A percentile compares a stretch with the other conserved stretches of the same genome.
Conservation (phyloP, 2,797 vertebrate species). For the Paramormyrops hopkinsi region DNA sequence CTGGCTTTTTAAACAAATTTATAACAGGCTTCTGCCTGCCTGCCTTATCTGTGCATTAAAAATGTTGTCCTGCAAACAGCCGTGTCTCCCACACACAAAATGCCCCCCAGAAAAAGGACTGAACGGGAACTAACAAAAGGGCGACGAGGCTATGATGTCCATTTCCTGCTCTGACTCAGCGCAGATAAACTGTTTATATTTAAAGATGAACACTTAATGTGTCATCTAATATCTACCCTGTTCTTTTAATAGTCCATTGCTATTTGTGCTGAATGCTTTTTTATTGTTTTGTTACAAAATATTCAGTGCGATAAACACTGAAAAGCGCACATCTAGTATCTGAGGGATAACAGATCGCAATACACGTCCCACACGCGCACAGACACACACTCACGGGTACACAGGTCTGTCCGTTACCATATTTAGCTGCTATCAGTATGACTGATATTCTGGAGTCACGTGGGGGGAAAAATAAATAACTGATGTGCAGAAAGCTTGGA, state of each 20-base stretch:
- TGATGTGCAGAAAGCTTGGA: not conserved
- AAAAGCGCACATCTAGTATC: not conserved
- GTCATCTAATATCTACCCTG: not conserved
- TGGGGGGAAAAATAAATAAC: not conserved
- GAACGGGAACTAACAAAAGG: not conserved
- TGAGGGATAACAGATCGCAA: not conserved
- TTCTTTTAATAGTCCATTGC: conserved; percentile 1
- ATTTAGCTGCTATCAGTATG: not conserved
- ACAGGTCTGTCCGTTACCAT: not conserved
- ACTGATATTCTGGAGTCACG: not conserved
- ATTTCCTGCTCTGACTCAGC: not conserved
- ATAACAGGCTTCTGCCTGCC: not conserved
- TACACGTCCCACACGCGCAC: conserved; percentile 21
- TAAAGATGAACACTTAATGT: not conserved
- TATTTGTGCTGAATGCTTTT: not conserved
- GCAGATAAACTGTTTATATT: conserved; percentile 10
- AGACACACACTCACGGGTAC: conserved; percentile 8
- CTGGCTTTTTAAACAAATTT: not conserved
- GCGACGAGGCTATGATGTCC: not conserved
- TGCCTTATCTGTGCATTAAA: not conserved
- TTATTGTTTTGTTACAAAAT: conserved; percentile 3
- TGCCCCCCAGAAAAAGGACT: not conserved
- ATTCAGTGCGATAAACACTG: not conserved
- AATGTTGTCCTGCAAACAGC: not conserved
- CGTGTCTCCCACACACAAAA: not conserved